phyloP scores from a whole-genome alignment of 2,113 vertebrate genomes.

The Cyanocitta stelleri region DNA sequence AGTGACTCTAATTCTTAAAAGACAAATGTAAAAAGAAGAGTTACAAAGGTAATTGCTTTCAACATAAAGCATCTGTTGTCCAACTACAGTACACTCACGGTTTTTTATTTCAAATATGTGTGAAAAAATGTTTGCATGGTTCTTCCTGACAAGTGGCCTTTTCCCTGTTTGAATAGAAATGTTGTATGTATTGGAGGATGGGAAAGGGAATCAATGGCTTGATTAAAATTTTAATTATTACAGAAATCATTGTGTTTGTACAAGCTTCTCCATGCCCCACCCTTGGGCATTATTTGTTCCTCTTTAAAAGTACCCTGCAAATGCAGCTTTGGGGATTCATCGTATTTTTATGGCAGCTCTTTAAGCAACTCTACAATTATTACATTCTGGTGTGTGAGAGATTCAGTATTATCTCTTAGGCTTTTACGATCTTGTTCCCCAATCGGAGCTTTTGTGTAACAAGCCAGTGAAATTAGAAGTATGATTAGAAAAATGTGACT shows the following conservation, averaged over 20 bases:
- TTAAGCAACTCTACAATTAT: constrained; percentile 36
- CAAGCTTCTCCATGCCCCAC: not conserved
- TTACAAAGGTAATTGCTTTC: not conserved
- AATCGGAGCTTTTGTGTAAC: constrained; percentile 46
- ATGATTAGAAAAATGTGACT: constrained; percentile 69
- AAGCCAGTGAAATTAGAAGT: constrained; percentile 65
- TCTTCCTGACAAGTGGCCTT: not conserved
- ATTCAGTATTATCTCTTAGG: constrained; percentile 48
- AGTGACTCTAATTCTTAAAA: not conserved
- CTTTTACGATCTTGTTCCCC: constrained; percentile 47
- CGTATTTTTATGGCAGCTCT: constrained; percentile 13
- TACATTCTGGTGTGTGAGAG: constrained; percentile 17
- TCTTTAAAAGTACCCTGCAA: not conserved
- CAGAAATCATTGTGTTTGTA: not conserved
- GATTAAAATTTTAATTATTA: constrained; percentile 45
- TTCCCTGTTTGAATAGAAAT: not conserved
- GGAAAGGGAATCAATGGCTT: not conserved
- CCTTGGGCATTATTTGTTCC: constrained; percentile 37
- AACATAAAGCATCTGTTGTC: not conserved
- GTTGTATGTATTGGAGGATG: not conserved
- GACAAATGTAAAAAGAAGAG: not conserved
- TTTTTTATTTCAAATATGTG: not conserved
- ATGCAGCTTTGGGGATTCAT: constrained; percentile 14
- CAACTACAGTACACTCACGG: accelerated
- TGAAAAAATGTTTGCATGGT: accelerated